Base-by-base conservation (phyloP, 2,113 vertebrate genomes). In the Lynx canadensis region DNA sequence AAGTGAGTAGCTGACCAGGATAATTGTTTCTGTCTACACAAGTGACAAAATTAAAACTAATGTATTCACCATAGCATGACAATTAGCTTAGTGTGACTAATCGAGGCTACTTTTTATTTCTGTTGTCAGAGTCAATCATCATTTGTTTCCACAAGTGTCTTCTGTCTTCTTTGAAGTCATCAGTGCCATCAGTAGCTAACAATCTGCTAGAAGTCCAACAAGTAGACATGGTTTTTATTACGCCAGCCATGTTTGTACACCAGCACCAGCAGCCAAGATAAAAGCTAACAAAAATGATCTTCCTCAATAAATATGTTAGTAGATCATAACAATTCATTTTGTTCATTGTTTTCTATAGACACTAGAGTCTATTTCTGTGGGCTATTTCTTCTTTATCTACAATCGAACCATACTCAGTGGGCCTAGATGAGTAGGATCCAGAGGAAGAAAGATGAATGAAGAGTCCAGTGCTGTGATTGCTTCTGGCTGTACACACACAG, bases 31-130 rank as follows among this genome's bases (percentile, higher is more conserved):
- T 97, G 92, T 97, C 97, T 92, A 95, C 5, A 82, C 50, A 96
- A 95, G 90, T 86, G 95, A 95, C 94, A 97, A 94, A 96, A 97
- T 96, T 93, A 95, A 98, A 97, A 98, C 83, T 89, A 96, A 98
- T 97, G 66, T 68, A 48, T 66, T 50, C 14, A 76, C 48, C 52
- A 73, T 65, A 50, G 81, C 69, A 92, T 27, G 31, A 93, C 76
- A 96, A 96, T 98, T 97, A 96, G 88, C 81, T 98, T 95, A 96
- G 71, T 52, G 78, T 95, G 92, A 96, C 81, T 96, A 89, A 97
- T 96, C 78, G 88, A n/a, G 19, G 81, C 69, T 73, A 41, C 76
- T 95, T 94, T 86, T 65, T 96, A 92, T 38, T 93, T 85, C 50
- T 57, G 29, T 71, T 95, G 94, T 95, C 95, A 81, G 38, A 13